Evolutionary conservation across 2,888 invertebrate genomes (phyloP), one percentile per base, ranked within the genome.

Genomic region (Heteropelma amictum): DNA sequence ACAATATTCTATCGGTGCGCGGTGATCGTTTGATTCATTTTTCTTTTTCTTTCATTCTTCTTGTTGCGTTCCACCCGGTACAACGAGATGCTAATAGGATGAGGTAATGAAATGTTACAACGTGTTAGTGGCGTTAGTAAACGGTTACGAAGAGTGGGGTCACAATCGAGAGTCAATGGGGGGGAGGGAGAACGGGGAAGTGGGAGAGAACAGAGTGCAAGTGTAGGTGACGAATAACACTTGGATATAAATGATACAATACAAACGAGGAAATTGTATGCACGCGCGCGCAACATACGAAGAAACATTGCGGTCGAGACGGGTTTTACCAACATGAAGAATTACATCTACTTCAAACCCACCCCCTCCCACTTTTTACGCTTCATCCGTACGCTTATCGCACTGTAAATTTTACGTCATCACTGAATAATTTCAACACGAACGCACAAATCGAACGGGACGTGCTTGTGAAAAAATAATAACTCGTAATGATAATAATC

Each of bases 101-200:
- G 74, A 70, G 74, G 69, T 74, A 74, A 74, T 69, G 69, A 64
- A 45, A 56, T 33, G 45, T 61, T 64, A 69, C 63, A 69, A 64
- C 61, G 51, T 23, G 21, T 47, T 63, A 35, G 68, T 56, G 49
- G 47, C 56, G 38, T 17, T 58, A n/a, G 61, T 35, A 30, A 14
- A 17, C 28, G 40, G 26, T 35, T 51, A 45, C 51, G 12, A 53
- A 33, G 40, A 19, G 47, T 30, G 64, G 45, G n/a, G 58, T 8
- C n/a, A 21, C 8, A 23, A 26, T 61, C 8, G 10, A 67, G 45
- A 54, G 61, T 42, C 10, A 33, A 30, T 23, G 40, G 49, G 26
- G 42, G 51, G 47, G 14, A 26, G 17, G 12, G 26, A 38, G 30
- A 38, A 19, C 6, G 10, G 23, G 14, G 12, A 10, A n/a, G 23